A percentile compares a stretch with the other conserved stretches of the same genome.
Conservation (phyloP, 2,888 invertebrate species). For the Maniola hyperantus region DNA sequence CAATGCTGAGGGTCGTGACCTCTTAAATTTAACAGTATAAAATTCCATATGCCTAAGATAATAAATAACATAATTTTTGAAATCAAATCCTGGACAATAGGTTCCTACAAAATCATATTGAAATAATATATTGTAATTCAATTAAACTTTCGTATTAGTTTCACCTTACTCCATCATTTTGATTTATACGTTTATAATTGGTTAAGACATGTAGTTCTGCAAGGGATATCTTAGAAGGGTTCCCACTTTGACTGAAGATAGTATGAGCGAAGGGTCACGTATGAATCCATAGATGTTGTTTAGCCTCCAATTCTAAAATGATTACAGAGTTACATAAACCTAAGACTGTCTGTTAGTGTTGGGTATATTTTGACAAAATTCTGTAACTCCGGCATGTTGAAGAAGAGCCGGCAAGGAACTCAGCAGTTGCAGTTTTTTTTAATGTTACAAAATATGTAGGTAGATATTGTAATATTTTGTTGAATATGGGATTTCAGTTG, state of each 20-base stretch:
- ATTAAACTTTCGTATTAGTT: conserved; percentile 26
- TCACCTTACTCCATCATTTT: conserved; percentile 54
- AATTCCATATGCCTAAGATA: too few relatives aligned
- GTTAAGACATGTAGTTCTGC: conserved; percentile 54
- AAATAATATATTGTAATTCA: conserved; percentile 6
- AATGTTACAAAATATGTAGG: too few relatives aligned
- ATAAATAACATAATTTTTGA: too few relatives aligned
- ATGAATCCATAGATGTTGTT: conserved; percentile 38
- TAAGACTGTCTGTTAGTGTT: not conserved
- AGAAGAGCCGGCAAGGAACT: too few relatives aligned
- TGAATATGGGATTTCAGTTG: too few relatives aligned
- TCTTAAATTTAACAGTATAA: too few relatives aligned
- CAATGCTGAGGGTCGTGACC: too few relatives aligned
- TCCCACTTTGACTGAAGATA: conserved; percentile 63
- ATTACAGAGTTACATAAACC: conserved; percentile 15
- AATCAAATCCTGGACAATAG: too few relatives aligned
- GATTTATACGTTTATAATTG: conserved; percentile 74
- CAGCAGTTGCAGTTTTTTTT: too few relatives aligned
- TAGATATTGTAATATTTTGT: too few relatives aligned
- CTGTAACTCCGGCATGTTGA: too few relatives aligned
- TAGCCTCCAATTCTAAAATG: conserved; percentile 26
- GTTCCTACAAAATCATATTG: not conserved
- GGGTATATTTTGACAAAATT: not conserved
- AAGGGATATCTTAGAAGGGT: conserved; percentile 61
- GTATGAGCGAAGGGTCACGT: conserved; percentile 51